Conservation (phyloP, 1,140 invertebrate species). For the Drosophila mauritiana region DNA sequence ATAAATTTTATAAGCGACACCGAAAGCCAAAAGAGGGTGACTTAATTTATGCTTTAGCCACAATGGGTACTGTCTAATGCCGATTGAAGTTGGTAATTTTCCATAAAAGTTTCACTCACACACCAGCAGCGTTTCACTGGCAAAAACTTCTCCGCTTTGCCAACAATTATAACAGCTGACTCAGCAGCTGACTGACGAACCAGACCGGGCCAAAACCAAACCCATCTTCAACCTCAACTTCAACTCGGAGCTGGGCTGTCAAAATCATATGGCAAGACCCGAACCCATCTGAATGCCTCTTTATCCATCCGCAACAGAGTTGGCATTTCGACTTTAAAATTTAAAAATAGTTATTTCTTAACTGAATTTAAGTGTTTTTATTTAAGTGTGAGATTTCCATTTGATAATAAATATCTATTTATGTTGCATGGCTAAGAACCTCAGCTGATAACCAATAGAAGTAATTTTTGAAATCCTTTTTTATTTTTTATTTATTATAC, state of each 20-base stretch:
- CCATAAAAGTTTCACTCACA: conserved; percentile 2
- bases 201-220: conserved; percentile 17
- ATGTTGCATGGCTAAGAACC: no score
- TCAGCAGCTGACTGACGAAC: conserved; percentile 46
- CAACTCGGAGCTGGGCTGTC: conserved; percentile 10
- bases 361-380: no score
- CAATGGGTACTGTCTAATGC: conserved; percentile 2
- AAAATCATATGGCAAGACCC: conserved; percentile 40
- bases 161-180: conserved; percentile 52
- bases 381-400: no score
- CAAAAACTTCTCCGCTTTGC: conserved; percentile 27
- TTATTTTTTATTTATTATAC: no score
- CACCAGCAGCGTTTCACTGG: conserved; percentile 12
- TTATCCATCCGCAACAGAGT: background rate
- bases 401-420: no score
- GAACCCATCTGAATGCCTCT: conserved; percentile 24
- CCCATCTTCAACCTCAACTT: conserved; percentile 15
- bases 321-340: background rate
- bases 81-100: conserved; percentile 24
- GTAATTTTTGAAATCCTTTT: no score
- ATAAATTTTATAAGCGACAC: background rate
- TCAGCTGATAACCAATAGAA: no score
- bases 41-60: conserved; percentile 2
- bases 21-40: background rate
- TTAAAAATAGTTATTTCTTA: background rate